Evolutionary conservation across 2,888 invertebrate genomes (phyloP).

Genomic region (Epirrhoe tristata): DNA sequence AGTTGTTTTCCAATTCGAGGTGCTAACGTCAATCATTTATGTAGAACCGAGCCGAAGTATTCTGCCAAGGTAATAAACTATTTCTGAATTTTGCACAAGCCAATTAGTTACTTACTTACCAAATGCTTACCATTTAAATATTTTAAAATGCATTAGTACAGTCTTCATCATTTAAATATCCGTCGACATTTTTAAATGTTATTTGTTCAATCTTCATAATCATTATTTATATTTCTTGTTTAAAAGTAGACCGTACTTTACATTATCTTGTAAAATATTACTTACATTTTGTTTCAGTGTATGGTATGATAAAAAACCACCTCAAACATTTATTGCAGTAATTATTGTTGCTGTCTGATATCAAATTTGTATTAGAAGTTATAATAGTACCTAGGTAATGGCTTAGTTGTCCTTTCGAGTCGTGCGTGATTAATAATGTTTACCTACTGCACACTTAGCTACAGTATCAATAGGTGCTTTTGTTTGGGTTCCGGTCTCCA

Average conservation of each 20-base stretch:
- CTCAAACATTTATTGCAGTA: too few species aligned
- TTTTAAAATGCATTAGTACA: not conserved
- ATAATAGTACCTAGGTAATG: too few species aligned
- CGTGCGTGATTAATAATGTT: not conserved
- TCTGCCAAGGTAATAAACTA: constrained; percentile 50
- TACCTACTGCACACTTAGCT: not conserved
- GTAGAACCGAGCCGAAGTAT: constrained; percentile 27
- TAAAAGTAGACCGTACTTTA: too few species aligned
- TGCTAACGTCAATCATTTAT: constrained; percentile 40
- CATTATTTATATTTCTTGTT: not conserved
- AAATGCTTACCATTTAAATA: not conserved
- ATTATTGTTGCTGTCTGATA: too few species aligned
- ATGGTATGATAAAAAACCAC: too few species aligned
- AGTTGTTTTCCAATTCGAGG: constrained; percentile 50
- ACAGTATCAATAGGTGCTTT: not conserved
- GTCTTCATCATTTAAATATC: not conserved
- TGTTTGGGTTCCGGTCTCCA: not conserved
- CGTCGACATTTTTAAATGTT: not conserved
- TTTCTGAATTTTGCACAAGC: not conserved
- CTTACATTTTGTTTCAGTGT: too few species aligned
- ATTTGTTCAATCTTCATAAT: not conserved
- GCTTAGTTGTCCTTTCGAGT: not conserved
- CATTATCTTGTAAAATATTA: too few species aligned
- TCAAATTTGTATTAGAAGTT: too few species aligned
- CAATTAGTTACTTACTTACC: not conserved